Conservation (phyloP, 2,797 vertebrate genomes). For the Falco berigora region DNA sequence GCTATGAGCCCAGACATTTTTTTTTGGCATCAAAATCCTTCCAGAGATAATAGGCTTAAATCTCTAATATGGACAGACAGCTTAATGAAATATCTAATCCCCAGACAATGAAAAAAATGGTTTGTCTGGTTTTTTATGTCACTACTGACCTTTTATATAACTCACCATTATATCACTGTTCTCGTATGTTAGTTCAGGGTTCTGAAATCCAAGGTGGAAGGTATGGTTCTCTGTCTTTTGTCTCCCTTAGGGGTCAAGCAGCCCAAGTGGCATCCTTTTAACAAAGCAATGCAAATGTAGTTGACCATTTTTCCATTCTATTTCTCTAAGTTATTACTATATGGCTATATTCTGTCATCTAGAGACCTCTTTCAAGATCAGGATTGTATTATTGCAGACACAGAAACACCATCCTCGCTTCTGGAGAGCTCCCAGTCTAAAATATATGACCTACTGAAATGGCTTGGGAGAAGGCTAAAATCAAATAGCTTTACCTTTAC, state of each 20-base stretch:
- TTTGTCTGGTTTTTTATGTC: background rate
- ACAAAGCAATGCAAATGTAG: background rate
- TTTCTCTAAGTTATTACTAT: fast-evolving
- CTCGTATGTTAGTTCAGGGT: background rate
- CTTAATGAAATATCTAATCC: conserved; percentile 40
- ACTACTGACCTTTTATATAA: background rate
- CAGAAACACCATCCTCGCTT: background rate
- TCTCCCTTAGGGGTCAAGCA: background rate
- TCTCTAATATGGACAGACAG: conserved; percentile 31
- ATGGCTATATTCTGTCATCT: background rate
- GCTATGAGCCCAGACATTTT: background rate
- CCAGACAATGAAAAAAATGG: background rate
- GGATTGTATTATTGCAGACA: background rate
- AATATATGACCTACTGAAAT: background rate
- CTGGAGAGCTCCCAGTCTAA: background rate
- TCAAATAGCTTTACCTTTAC: background rate
- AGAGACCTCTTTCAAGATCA: background rate
- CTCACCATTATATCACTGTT: background rate
- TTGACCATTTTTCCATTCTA: background rate
- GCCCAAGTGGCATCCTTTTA: background rate
- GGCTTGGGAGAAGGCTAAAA: background rate
- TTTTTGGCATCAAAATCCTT: conserved; percentile 20
- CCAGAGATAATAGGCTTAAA: conserved; percentile 34
- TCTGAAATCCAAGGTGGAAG: background rate
- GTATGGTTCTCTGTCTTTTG: background rate